These are phyloP conservation scores for Scaptomyza pallida DNA, from an alignment of 1,140 invertebrate genomes.

Conservation along the genomic window DNA sequence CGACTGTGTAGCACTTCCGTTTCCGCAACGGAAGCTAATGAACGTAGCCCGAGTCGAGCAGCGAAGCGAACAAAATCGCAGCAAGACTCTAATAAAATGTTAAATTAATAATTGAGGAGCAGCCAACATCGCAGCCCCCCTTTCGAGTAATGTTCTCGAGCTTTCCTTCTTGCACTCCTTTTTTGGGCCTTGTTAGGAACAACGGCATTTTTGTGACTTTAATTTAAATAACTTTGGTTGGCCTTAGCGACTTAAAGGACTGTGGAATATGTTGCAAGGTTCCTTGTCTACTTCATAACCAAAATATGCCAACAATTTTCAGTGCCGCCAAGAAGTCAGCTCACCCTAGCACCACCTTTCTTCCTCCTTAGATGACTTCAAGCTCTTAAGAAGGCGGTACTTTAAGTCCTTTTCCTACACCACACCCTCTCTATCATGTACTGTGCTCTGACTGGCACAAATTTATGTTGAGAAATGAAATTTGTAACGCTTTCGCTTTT, in stretches of 20 bases:
- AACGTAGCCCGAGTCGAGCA: constrained; percentile 52
- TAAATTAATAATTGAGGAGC: constrained; percentile 59
- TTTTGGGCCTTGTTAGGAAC: background rate
- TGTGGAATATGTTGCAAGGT: constrained; percentile 36
- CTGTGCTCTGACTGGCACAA: constrained; percentile 36
- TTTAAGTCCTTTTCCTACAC: constrained; percentile 16
- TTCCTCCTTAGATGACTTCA: background rate
- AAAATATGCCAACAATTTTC: constrained; percentile 39
- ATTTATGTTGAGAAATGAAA: constrained; percentile 54
- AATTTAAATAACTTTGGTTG: constrained; percentile 62
- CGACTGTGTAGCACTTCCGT: constrained; percentile 66
- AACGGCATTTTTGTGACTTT: constrained; percentile 53
- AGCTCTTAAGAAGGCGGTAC: constrained; percentile 10
- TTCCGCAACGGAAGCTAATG: constrained; percentile 69
- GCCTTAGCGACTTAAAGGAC: constrained; percentile 30
- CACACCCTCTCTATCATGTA: background rate
- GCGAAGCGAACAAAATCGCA: constrained; percentile 44
- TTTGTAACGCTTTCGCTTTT: constrained; percentile 62
- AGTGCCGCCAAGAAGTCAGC: constrained; percentile 23
- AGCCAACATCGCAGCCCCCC: constrained; percentile 15
- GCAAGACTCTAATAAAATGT: constrained; percentile 55
- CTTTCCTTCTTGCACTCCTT: background rate
- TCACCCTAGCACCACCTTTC: background rate
- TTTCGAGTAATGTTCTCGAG: background rate
- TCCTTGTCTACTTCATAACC: constrained; percentile 32